Conservation (phyloP, 2,113 vertebrate genomes). For the Psittacula cyanocephala region DNA sequence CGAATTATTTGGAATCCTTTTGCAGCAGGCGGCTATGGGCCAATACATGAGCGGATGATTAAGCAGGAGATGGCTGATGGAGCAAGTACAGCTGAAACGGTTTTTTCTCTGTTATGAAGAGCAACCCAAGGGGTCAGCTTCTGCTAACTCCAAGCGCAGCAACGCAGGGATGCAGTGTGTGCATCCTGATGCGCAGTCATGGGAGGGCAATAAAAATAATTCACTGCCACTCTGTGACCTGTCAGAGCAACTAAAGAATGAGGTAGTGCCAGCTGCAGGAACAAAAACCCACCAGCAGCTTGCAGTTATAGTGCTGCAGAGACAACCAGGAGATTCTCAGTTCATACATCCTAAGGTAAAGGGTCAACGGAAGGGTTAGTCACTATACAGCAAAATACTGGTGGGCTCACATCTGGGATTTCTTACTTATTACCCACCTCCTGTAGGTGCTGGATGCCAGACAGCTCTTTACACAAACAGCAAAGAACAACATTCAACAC, state of each 20-base stretch:
- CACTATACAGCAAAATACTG: fast-evolving
- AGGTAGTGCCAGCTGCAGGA: not conserved
- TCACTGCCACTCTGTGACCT: not conserved
- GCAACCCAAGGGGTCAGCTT: fast-evolving
- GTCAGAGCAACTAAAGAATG: not conserved
- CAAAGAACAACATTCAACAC: not conserved
- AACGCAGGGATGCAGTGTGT: not conserved
- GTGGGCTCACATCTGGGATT: not conserved
- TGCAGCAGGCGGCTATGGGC: not conserved
- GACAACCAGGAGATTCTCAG: not conserved
- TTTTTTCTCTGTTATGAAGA: not conserved
- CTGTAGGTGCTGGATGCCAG: not conserved
- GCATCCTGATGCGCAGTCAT: not conserved
- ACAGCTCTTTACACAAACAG: not conserved
- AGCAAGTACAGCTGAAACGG: not conserved
- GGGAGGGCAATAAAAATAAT: not conserved
- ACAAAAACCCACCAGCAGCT: not conserved
- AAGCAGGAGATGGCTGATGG: not conserved
- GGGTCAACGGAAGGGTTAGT: not conserved
- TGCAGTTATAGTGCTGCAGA: fast-evolving
- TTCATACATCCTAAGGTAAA: not conserved
- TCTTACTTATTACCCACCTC: not conserved
- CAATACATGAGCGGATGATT: not conserved
- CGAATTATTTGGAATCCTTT: not conserved
- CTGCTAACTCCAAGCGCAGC: not conserved